These are phyloP conservation scores for Diadegma fenestrale DNA, from an alignment of 2,888 invertebrate genomes.

Conservation along the genomic window DNA sequence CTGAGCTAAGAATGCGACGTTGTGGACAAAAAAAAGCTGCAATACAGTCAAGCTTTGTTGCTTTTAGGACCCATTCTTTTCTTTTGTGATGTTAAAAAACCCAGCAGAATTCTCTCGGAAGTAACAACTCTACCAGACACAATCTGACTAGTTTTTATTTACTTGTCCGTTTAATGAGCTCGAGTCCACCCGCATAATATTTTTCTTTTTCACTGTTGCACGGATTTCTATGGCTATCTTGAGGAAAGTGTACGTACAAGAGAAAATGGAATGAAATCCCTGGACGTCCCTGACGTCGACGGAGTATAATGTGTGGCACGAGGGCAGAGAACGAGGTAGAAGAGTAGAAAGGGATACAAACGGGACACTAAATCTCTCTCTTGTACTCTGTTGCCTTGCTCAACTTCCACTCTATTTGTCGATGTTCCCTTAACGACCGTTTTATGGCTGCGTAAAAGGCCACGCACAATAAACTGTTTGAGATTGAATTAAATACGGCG, in stretches of 20 bases:
- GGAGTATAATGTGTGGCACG: constrained; percentile 28
- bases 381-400: constrained; percentile 46
- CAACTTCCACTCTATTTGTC: constrained; percentile 58
- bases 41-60: not conserved
- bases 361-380: constrained; percentile 55
- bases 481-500: constrained; percentile 61
- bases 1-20: not conserved
- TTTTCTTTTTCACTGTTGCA: constrained; percentile 32
- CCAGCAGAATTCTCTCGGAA: constrained; percentile 1
- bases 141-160: constrained; percentile 44
- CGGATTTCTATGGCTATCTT: constrained; percentile 39
- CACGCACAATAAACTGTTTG: constrained; percentile 62
- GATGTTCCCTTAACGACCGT: constrained; percentile 60
- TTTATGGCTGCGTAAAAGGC: constrained; percentile 60
- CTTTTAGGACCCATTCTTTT: not conserved
- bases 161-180: constrained; percentile 52
- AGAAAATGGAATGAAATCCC: constrained; percentile 47
- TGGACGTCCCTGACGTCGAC: constrained; percentile 23
- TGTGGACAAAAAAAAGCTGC: constrained; percentile 3
- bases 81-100: not conserved
- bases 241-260: constrained; percentile 34
- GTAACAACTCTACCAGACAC: constrained; percentile 29
- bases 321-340: constrained; percentile 21
- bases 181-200: constrained; percentile 20
- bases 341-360: constrained; percentile 30